Evolutionary conservation across 2,888 invertebrate species (phyloP), one percentile per base, ranked within the genome.

Genomic region (Palloptera scutellata): DNA sequence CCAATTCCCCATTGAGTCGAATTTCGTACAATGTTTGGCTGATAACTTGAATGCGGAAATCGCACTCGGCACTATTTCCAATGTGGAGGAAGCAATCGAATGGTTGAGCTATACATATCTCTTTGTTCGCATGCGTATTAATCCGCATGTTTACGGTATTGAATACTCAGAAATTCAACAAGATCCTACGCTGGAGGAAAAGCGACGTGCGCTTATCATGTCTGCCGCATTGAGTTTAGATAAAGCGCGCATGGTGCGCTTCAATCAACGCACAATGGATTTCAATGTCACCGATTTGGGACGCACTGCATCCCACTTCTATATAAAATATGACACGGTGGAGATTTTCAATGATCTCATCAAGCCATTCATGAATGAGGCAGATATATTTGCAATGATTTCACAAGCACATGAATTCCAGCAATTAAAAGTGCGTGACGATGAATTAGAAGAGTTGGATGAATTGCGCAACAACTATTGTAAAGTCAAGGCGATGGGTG

Each of bases 41-140:
- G 98, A 99, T 85, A 98, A 99, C 87, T 88, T 99, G 69, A 99
- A 99, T 86, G 99, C 99, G 41, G 99, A 99, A 92, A 90, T 97
- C 62, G 91, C 95, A 0, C 87, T 98, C 15, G 98, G 99, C n/a
- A 98, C 97, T 1, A 96, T 99, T 41, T 92, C 95, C 0, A 98
- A 95, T 78, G 89, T 98, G 6, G 92, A 94, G 69, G 99, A 99
- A 85, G 99, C 97, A 0, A 94, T 98, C 0, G 93, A 96, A 82
- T 99, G 99, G 99, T 86, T 99, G 40, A 96, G 95, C 78, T 99
- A 98, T 82, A 98, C 98, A 0, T 98, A 99, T 82, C 87, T 99
- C 41, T 97, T 92, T 84, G 95, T 97, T 6, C 88, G 99, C 75
- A 97, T 98, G 92, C 89, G 92, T 72, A 90, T 93, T 64, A 99